These are phyloP conservation scores for Cactoblastis cactorum DNA, from an alignment of 2,888 invertebrate genomes.

Conservation along the genomic window DNA sequence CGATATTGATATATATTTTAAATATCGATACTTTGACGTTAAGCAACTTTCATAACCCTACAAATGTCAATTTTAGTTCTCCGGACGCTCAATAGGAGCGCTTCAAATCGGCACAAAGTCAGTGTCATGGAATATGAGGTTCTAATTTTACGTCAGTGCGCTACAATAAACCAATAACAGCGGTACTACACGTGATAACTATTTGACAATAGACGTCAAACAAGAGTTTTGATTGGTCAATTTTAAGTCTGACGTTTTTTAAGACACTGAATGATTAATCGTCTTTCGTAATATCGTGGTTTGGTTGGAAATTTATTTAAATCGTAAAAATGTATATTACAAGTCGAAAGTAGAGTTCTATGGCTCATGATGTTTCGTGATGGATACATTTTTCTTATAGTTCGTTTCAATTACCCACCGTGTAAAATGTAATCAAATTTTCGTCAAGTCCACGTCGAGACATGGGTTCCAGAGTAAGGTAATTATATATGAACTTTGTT, in stretches of 20 bases:
- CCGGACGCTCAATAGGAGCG: too few relatives aligned
- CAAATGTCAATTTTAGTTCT: too few relatives aligned
- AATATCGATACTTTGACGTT: too few relatives aligned
- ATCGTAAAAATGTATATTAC: slow-evolving; percentile 39
- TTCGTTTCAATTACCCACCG: slow-evolving; percentile 29
- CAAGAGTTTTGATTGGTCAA: background rate
- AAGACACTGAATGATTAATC: slow-evolving; percentile 17
- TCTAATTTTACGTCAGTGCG: too few relatives aligned
- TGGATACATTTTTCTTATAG: slow-evolving; percentile 34
- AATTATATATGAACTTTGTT: slow-evolving; percentile 27
- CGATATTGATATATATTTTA: too few relatives aligned
- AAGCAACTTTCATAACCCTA: too few relatives aligned
- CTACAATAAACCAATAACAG: background rate
- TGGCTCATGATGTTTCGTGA: slow-evolving; percentile 61
- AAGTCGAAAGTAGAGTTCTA: slow-evolving; percentile 44
- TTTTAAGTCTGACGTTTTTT: background rate
- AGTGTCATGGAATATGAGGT: too few relatives aligned
- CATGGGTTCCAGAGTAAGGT: slow-evolving; percentile 76
- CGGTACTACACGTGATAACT: background rate
- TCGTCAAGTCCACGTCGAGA: slow-evolving; percentile 59
- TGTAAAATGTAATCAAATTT: slow-evolving; percentile 59
- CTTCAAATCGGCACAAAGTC: too few relatives aligned
- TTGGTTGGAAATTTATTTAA: slow-evolving; percentile 35
- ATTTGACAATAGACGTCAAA: background rate
- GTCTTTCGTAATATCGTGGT: slow-evolving; percentile 44